Evolutionary conservation across 2,113 vertebrate species (phyloP).

Genomic region (Gymnorhina tibicen): DNA sequence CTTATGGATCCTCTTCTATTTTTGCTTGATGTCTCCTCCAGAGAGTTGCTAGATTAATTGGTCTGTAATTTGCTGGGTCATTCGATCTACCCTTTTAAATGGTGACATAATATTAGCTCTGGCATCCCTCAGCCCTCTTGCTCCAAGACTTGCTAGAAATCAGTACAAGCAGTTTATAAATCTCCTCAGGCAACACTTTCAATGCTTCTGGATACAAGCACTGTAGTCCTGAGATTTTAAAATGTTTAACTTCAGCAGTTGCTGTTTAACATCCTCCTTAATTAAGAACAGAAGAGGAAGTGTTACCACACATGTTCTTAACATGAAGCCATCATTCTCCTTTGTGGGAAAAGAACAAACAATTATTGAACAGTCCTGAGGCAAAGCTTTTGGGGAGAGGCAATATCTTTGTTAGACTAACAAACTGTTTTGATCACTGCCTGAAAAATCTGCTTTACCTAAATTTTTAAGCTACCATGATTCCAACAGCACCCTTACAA

Average conservation of each 20-base stretch:
- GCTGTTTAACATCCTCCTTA: background rate
- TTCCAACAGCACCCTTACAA: background rate
- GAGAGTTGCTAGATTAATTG: background rate
- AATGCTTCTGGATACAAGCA: background rate
- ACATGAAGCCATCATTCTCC: background rate
- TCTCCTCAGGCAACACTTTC: constrained; percentile 6
- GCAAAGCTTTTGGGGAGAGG: background rate
- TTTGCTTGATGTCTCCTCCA: background rate
- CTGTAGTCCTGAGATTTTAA: background rate
- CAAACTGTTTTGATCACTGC: background rate
- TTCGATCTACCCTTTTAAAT: constrained; percentile 4
- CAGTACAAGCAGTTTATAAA: background rate
- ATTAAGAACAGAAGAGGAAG: background rate
- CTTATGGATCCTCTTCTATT: background rate
- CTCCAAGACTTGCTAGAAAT: background rate
- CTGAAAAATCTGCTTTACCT: background rate
- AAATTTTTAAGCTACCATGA: background rate
- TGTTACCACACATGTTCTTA: background rate
- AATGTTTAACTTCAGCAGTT: background rate
- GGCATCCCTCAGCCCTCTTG: background rate
- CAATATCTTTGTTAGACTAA: background rate
- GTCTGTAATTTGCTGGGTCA: constrained; percentile 19
- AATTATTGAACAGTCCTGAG: background rate
- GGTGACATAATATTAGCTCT: background rate
- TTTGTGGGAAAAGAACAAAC: background rate